Evolutionary conservation across 2,888 invertebrate species (phyloP).

Genomic region (Camptogramma bilineatum): DNA sequence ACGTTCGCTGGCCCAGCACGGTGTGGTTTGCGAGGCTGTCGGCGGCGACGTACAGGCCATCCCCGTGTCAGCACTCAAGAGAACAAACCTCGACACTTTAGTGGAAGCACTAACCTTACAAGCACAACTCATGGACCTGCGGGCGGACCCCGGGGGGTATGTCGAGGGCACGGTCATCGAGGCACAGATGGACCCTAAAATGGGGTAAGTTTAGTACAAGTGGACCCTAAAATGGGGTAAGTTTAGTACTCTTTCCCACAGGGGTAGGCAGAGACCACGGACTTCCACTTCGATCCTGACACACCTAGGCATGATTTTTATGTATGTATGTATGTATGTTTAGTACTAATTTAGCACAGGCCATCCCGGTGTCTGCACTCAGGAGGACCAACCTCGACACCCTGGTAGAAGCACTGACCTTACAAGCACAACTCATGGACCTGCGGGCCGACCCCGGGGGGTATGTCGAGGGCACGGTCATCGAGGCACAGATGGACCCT

Average conservation of each 20-base stretch:
- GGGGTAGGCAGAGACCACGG: no score
- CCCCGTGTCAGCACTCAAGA: constrained; percentile 95
- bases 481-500: constrained; percentile 90
- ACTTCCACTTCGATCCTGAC: no score
- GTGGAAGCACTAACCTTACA: constrained; percentile 93
- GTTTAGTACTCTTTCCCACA: no score
- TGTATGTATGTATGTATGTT: no score
- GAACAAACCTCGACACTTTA: constrained; percentile 90
- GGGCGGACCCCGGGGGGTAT: constrained; percentile 92
- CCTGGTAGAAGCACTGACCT: constrained; percentile 92
- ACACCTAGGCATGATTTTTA: no score
- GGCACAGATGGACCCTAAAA: constrained; percentile 83
- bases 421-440: constrained; percentile 95
- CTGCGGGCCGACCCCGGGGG: constrained; percentile 93
- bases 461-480: constrained; percentile 94
- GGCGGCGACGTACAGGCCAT: constrained; percentile 98
- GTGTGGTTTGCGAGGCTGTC: constrained; percentile 92
- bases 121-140: constrained; percentile 94
- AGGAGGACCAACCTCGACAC: constrained; percentile 86
- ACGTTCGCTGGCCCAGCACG: constrained; percentile 90
- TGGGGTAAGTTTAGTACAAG: constrained; percentile 60
- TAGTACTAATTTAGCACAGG: no score
- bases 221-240: no score
- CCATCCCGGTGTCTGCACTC: no score
- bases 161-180: constrained; percentile 97